Evolutionary conservation across 2,797 vertebrate genomes (phyloP).

Genomic region (Poecilia wingei): DNA sequence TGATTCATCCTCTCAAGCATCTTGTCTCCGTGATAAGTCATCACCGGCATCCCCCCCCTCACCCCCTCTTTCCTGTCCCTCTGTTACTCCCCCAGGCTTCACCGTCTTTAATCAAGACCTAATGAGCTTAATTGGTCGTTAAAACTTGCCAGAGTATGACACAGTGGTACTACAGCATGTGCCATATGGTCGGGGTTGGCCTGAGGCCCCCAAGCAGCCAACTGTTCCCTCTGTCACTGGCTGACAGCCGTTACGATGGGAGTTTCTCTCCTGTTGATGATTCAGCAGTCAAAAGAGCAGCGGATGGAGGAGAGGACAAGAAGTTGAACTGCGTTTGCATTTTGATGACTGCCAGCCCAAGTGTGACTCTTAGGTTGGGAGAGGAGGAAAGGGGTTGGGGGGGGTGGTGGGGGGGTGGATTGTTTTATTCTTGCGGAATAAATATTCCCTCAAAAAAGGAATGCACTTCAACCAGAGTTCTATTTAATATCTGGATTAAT

Average conservation of each 20-base stretch:
- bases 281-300: slow-evolving; percentile 61
- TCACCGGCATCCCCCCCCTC: slow-evolving; percentile 30
- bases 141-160: slow-evolving; percentile 82
- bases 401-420: too few relatives aligned
- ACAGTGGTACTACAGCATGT: slow-evolving; percentile 72
- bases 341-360: slow-evolving; percentile 26
- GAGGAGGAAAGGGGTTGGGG: not conserved
- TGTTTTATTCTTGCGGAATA: too few relatives aligned
- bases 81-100: slow-evolving; percentile 71
- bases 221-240: slow-evolving; percentile 68
- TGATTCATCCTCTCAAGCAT: slow-evolving; percentile 64
- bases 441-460: not conserved
- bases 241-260: slow-evolving; percentile 63
- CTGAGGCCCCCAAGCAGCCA: slow-evolving; percentile 76
- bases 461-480: not conserved
- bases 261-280: slow-evolving; percentile 71
- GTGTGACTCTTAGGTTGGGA: slow-evolving; percentile 11
- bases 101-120: slow-evolving; percentile 83
- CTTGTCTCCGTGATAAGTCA: slow-evolving; percentile 66
- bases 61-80: slow-evolving; percentile 9
- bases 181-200: slow-evolving; percentile 79
- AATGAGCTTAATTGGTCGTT: slow-evolving; percentile 88
- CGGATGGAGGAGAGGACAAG: slow-evolving; percentile 25
- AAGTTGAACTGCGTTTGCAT: slow-evolving; percentile 14
- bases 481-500: not conserved